phyloP scores from a whole-genome alignment of 2,888 invertebrate species.

The Drosophila ezoana region DNA sequence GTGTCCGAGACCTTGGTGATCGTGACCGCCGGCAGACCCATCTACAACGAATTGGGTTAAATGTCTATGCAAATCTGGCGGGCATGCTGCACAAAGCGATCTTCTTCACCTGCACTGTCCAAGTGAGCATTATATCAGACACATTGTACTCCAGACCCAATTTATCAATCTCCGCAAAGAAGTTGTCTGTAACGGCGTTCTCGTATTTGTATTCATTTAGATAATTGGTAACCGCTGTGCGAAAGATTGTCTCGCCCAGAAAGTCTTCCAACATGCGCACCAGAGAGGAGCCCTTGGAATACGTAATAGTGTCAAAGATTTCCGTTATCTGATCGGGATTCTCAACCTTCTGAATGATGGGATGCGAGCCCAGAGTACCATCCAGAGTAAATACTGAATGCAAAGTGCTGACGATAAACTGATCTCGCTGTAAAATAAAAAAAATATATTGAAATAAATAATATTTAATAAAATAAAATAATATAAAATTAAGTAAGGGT shows the following conservation, averaged over 20 bases:
- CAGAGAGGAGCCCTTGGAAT: slow-evolving; percentile 95
- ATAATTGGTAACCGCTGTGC: slow-evolving; percentile 90
- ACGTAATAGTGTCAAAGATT: slow-evolving; percentile 96
- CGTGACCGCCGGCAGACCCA: slow-evolving; percentile 93
- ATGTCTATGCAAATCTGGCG: slow-evolving; percentile 18
- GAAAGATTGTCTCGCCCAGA: slow-evolving; percentile 89
- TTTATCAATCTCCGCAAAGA: slow-evolving; percentile 87
- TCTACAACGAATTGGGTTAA: slow-evolving; percentile 85
- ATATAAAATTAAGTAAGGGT: no score
- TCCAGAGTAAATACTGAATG: slow-evolving; percentile 91
- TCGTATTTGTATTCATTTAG: slow-evolving; percentile 89
- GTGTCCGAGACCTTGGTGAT: slow-evolving; percentile 86
- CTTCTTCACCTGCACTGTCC: slow-evolving; percentile 88
- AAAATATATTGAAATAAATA: background rate
- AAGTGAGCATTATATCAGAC: slow-evolving; percentile 92
- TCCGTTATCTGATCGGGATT: slow-evolving; percentile 96
- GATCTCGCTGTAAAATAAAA: slow-evolving; percentile 88
- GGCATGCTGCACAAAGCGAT: slow-evolving; percentile 10
- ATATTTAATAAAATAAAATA: background rate
- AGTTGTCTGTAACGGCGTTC: slow-evolving; percentile 92
- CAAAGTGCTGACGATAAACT: slow-evolving; percentile 90
- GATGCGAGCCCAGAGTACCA: slow-evolving; percentile 93
- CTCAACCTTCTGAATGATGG: slow-evolving; percentile 93
- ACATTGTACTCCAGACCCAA: slow-evolving; percentile 86
- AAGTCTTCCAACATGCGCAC: slow-evolving; percentile 95